phyloP scores from a whole-genome alignment of 2,888 invertebrate genomes.

The Leucoptera coffeella region DNA sequence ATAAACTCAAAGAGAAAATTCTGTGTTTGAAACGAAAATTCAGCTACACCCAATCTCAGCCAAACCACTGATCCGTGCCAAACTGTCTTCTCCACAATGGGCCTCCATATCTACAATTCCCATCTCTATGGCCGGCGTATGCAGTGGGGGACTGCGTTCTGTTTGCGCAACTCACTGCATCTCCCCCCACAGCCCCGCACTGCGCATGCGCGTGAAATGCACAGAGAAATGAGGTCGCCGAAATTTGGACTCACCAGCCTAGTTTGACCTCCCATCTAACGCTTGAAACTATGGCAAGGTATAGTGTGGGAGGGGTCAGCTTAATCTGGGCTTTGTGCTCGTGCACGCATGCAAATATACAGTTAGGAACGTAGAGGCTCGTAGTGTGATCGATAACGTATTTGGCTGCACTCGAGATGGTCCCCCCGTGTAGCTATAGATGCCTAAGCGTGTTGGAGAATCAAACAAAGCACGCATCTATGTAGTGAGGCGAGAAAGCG shows the following conservation, averaged over 20 bases:
- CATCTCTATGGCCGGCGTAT: conserved; percentile 9
- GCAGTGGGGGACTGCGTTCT: conserved; percentile 29
- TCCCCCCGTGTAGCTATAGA: background rate
- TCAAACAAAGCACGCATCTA: background rate
- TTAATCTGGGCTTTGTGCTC: conserved; percentile 17
- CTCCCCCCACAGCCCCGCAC: conserved; percentile 9
- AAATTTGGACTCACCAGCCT: conserved; percentile 23
- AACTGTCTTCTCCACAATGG: too few species aligned
- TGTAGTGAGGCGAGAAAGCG: background rate
- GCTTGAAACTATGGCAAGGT: conserved; percentile 6
- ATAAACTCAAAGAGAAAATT: background rate
- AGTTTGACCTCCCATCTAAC: conserved; percentile 20
- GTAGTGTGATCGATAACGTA: conserved; percentile 36
- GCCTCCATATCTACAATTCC: too few species aligned
- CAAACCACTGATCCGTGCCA: too few species aligned
- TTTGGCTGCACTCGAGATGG: conserved; percentile 7
- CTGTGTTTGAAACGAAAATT: background rate
- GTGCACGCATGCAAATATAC: conserved; percentile 52
- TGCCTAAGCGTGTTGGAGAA: background rate
- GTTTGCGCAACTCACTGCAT: conserved; percentile 47
- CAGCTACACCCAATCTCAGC: background rate
- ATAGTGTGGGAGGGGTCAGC: conserved; percentile 10
- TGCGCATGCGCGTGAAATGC: conserved; percentile 48
- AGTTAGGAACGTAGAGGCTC: conserved; percentile 33
- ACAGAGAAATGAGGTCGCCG: conserved; percentile 49